Evolutionary conservation across 1,140 invertebrate species (phyloP), one percentile per base, ranked within the genome.

Genomic region (Cydia fagiglandana): DNA sequence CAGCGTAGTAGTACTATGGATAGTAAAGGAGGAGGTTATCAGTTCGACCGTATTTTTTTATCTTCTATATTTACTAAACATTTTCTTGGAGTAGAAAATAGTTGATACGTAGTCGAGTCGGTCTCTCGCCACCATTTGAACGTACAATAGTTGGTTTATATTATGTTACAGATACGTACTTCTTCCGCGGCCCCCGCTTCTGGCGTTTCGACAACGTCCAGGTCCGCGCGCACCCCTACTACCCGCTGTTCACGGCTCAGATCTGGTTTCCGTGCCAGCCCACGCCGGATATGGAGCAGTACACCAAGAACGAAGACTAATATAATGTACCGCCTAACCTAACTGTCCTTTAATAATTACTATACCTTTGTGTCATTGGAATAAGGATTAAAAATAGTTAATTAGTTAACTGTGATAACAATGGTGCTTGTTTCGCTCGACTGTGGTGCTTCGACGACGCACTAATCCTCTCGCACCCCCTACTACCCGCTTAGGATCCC

Each of bases 121-220:
- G 45, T 15, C 12, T 47, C 45, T 15, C 45, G 13, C 45, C 45
- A 47, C 45, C 45, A 13, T 47, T 13, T 12, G 45, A 47, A 47
- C 15, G 45, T 47, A n/a, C n/a, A n/a, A n/a, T n/a, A 45, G 6
- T 45, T 10, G 12, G 12, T 64, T 64, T 0, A 28, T 13, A 6
- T 4, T 34, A 34, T n/a, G 10, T 87, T 83, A 5, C 84, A 85
- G 88, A 92, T 24, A 95, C 95, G 15, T 96, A 94, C 84, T 96
- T 96, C 90, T 95, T 96, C 86, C 95, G 94, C 87, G 94, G 93
- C 1, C 93, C 93, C 4, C 88, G 94, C 15, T 95, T 94, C 84
- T 96, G 95, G 95, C 93, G 93, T 70, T 95, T 95, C 86, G 94
- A 96, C 84, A 95, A 95, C 86, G 78, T 82, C 20, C 84, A 88